Evolutionary conservation across 2,888 invertebrate genomes (phyloP), one percentile per base, ranked within the genome.

Genomic region (Agrilus mali): DNA sequence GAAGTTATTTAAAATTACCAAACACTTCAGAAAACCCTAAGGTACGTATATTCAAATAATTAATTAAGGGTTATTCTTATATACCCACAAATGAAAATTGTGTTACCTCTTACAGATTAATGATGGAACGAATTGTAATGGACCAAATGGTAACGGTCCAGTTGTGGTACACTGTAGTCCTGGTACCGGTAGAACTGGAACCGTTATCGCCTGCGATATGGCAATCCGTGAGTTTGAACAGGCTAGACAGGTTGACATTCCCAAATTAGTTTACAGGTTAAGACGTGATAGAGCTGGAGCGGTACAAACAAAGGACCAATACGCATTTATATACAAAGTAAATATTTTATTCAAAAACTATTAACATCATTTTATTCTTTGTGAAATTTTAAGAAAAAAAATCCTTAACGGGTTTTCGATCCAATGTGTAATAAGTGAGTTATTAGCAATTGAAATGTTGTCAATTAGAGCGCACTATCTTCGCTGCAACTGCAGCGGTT

Each of bases 241-340:
- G 42, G 80, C 80, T 22, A 75, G 86, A 47, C 76, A 76, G 41
- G 85, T 88, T 13, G 92, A 94, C 67, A 80, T 94, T 61, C 87
- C 93, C 47, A 80, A 84, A 60, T 82, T 82, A 55, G 90, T 93
- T 47, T 84, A 86, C 54, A 77, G 77, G 52, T 76, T 94, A 58
- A 76, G 94, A 51, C 77, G 87, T 56, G 92, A 93, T 60, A 72
- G 94, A 12, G 90, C 90, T 37, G 90, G 90, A 54, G 78, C 89
- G 46, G 87, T 94, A 17, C 83, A 90, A 66, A 93, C 92, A 47
- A 80, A 83, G 58, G 89, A 93, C 59, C 94, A 94, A 69, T 94
- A 94, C 67, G 78, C 81, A 59, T 89, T 92, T 69, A 82, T 94
- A 50, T 93, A 94, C 66, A 86, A 87, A 80, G 93, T 88, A 61